phyloP scores from a whole-genome alignment of 2,113 vertebrate species.

The Macaca nemestrina region DNA sequence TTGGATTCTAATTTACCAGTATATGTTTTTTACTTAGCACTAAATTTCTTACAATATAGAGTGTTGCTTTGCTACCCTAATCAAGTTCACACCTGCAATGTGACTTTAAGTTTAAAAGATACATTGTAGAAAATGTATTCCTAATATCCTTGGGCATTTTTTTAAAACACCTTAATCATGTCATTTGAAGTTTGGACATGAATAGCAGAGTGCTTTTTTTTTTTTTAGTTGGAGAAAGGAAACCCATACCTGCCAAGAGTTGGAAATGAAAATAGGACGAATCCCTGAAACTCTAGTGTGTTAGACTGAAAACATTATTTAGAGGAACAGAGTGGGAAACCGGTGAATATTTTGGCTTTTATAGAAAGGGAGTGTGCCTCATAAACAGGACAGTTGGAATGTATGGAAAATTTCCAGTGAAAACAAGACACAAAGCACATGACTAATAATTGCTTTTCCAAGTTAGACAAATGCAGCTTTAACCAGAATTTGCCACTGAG shows the following conservation, averaged over 20 bases:
- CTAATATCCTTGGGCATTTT: neutral
- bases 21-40: neutral
- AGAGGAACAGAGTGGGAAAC: constrained; percentile 70
- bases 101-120: constrained; percentile 31
- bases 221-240: constrained; percentile 34
- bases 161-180: neutral
- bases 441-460: constrained; percentile 74
- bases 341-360: constrained; percentile 76
- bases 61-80: neutral
- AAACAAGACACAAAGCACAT: constrained; percentile 79
- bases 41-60: neutral
- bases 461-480: constrained; percentile 69
- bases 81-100: neutral
- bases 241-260: constrained; percentile 54
- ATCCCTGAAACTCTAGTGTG: constrained; percentile 37
- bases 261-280: constrained; percentile 69
- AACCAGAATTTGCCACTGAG: constrained; percentile 65
- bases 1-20: neutral
- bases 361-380: constrained; percentile 78
- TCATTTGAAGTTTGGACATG: constrained; percentile 32
- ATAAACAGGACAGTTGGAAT: constrained; percentile 80
- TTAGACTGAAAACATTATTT: constrained; percentile 74
- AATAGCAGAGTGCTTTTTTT: constrained; percentile 18
- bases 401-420: constrained; percentile 78
- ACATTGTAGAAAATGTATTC: neutral